Base-by-base conservation (phyloP, 2,888 invertebrate species). In the Opisthograptis luteolata region DNA sequence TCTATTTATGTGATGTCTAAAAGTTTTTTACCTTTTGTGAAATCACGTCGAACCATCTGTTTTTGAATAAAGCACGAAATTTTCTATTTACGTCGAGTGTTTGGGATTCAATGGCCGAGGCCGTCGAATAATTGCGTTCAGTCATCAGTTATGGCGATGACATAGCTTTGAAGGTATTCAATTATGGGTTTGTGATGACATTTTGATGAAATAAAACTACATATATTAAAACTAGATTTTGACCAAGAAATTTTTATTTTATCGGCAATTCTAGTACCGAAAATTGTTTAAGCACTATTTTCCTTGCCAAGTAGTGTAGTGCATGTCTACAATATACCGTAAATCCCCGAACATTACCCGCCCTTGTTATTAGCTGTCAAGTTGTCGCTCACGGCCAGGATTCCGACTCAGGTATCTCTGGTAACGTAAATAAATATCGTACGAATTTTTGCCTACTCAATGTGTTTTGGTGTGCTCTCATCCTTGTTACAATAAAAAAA, bases 331-430 rank as follows among this genome's bases (percentile, higher is more conserved):
- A 25, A 48, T 13, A 8, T 32, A 39, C 37, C 42, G 48, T 35
- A 72, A 72, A 70, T 68, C 67, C 64, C 55, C 55, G 61, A 70
- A 55, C 66, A 68, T 67, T 64, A 60, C 61, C 46, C 19, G 46
- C 52, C 56, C 55, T 66, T 67, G 71, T 74, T 73, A 74, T 72
- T 70, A 72, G 62, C 68, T 74, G 74, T 75, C 74, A 75, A 73
- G 65, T 62, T 74, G 73, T 74, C 74, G 60, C 54, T 61, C 52
- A 48, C 46, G 36, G 30, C 17, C 48, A 51, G 68, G 65, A 66
- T 75, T 73, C 35, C 44, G 31, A 32, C 32, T 37, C 44, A 44
- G 44, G 50, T 44, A 44, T 30, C 30, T 48, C 30, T 31, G 32
- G 48, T 22, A 44, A 40, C 40, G 50, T 40, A 51, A 51, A 51